Evolutionary conservation across 2,113 vertebrate species (phyloP).

Genomic region (Vulpes vulpes): DNA sequence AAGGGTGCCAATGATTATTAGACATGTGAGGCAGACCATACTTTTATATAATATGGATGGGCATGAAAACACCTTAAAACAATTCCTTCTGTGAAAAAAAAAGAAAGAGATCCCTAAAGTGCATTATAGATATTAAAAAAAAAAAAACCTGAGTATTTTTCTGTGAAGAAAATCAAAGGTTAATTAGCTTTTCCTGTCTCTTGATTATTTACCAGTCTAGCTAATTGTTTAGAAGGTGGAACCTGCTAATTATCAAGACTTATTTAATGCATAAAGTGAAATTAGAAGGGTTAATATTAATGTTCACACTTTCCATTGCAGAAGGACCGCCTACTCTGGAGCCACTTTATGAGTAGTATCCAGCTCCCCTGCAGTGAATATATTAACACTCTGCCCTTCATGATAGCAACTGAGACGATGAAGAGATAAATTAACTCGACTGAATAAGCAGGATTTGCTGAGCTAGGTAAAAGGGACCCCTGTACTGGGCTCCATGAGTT

Average conservation of each 20-base stretch:
- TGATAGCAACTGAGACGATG: not conserved
- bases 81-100: not conserved
- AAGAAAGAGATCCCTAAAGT: not conserved
- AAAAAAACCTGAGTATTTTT: not conserved
- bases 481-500: not conserved
- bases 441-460: not conserved
- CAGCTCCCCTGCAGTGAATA: not conserved
- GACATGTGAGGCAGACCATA: not conserved
- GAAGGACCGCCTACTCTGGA: not conserved
- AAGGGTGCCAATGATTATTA: not conserved
- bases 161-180: conserved; percentile 46
- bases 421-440: not conserved
- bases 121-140: not conserved
- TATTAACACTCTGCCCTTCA: not conserved
- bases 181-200: conserved; percentile 46
- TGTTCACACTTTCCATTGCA: not conserved
- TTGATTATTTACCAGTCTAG: conserved; percentile 45
- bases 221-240: conserved; percentile 48
- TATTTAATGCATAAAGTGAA: not conserved
- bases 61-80: not conserved
- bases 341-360: not conserved
- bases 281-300: conserved; percentile 24
- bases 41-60: not conserved
- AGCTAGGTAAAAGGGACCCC: not conserved
- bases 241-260: conserved; percentile 43